A percentile compares a stretch with the other conserved stretches of the same genome.
Evolutionary conservation across 2,888 invertebrate genomes (phyloP).

Genomic region (Euzophera pinguis): DNA sequence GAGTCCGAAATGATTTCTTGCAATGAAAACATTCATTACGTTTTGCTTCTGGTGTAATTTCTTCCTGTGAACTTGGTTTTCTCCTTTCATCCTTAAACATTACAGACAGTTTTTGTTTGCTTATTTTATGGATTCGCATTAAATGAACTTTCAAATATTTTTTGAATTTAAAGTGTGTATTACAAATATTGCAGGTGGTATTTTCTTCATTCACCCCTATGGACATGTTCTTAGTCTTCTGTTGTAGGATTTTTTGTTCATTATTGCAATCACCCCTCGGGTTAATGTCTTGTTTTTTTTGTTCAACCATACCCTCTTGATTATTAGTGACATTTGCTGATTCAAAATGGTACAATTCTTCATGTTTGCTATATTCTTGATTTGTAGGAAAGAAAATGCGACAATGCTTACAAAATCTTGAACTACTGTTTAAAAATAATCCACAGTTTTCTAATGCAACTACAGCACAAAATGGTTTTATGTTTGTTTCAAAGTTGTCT

Average conservation of each 20-base stretch:
- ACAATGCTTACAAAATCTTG: constrained; percentile 50
- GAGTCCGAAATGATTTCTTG: constrained; percentile 38
- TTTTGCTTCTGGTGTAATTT: background rate
- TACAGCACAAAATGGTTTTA: constrained; percentile 26
- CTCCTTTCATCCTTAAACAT: background rate
- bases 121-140: background rate
- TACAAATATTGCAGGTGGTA: background rate
- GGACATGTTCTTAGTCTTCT: background rate
- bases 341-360: constrained; percentile 1
- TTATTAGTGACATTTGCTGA: constrained; percentile 21
- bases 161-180: background rate
- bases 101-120: background rate
- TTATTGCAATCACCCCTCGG: background rate
- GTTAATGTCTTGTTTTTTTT: constrained; percentile 1
- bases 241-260: background rate
- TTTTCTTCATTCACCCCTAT: background rate
- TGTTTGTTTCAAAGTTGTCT: constrained; percentile 18
- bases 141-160: background rate
- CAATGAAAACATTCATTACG: constrained; percentile 51
- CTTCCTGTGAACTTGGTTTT: background rate
- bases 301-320: background rate
- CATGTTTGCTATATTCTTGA: constrained; percentile 29
- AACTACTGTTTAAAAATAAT: constrained; percentile 37
- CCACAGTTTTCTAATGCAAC: constrained; percentile 40
- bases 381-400: constrained; percentile 47